A percentile compares a stretch with the other conserved stretches of the same genome.
These are phyloP conservation scores for Agrochola circellaris DNA, from an alignment of 2,888 invertebrate species.

Conservation along the genomic window DNA sequence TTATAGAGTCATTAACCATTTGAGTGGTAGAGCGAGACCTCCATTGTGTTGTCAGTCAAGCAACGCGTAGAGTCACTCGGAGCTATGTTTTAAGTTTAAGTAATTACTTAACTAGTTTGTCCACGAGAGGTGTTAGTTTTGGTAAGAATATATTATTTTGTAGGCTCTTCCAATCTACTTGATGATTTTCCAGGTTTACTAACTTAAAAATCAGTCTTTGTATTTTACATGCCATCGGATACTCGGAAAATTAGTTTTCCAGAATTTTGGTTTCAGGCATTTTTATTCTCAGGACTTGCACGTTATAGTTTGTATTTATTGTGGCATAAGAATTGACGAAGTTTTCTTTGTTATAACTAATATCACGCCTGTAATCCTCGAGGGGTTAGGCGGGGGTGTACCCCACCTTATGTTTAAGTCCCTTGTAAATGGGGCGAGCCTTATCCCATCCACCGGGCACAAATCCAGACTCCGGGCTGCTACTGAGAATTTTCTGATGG, in stretches of 20 bases:
- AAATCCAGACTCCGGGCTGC: too few relatives aligned
- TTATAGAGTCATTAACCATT: slow-evolving; percentile 63
- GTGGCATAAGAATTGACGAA: neutral
- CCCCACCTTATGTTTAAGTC: too few relatives aligned
- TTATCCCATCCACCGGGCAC: too few relatives aligned
- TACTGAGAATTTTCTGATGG: too few relatives aligned
- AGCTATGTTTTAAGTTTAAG: slow-evolving; percentile 51
- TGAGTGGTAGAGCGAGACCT: slow-evolving; percentile 54
- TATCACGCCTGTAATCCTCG: too few relatives aligned
- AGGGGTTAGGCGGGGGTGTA: too few relatives aligned
- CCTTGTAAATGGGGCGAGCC: too few relatives aligned
- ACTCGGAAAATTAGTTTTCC: neutral
- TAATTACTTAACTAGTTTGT: slow-evolving; percentile 43
- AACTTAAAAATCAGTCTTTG: neutral
- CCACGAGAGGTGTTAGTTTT: neutral
- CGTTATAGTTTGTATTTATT: too few relatives aligned
- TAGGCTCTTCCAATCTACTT: neutral
- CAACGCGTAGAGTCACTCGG: slow-evolving; percentile 37
- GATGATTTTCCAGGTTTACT: neutral
- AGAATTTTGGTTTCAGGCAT: neutral
- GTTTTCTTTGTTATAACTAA: neutral
- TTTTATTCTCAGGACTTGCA: too few relatives aligned
- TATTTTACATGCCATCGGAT: neutral
- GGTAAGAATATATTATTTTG: neutral
- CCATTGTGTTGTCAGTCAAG: slow-evolving; percentile 63